Base-by-base conservation (phyloP, 1,140 invertebrate species). In the Euura lappo region DNA sequence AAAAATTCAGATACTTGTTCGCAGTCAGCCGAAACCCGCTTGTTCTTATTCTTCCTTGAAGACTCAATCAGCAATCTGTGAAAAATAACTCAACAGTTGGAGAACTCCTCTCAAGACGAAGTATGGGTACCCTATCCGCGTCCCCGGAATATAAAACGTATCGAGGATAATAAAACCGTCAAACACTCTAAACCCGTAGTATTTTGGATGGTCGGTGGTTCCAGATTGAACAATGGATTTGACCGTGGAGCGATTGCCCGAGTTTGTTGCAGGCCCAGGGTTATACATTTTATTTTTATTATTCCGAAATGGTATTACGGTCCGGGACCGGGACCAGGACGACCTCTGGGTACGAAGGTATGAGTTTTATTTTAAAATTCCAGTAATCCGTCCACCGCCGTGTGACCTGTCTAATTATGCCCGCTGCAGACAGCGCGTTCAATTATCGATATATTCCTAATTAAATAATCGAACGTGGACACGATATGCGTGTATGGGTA, bases 211-310 rank as follows among this genome's bases (percentile, higher is more conserved):
- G 13, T 8, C 10, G 51, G 51, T 8, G 10, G 3, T 51, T 60
- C 8, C 51, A 60, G 51, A 60, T 60, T 60, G 51, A 60, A 60
- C 51, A 60, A 60, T 60, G 51, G 8, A 60, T 60, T 60, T 60
- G 51, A 60, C 51, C 51, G 3, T 60, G 8, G 51, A 60, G 51
- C 13, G 51, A 60, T 60, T 60, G 51, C 51, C 51, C 51, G 51
- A 60, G 51, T 60, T 60, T 60, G 51, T 60, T 8, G 8, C 51
- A 60, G 8, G 51, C 8, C 13, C 13, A 60, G 51, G 51, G 51
- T 11, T n/a, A 60, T 6, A n/a, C 13, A 5, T 60, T 60, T 60
- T 60, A 60, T 60, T 60, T 60, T 60, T 60, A 60, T 60, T 60
- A 60, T 60, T 60, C 51, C 13, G 28, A 60, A 60, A 60, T 5